Evolutionary conservation across 2,888 invertebrate species (phyloP), one percentile per base, ranked within the genome.

Genomic region (Agapetus fuscipes): DNA sequence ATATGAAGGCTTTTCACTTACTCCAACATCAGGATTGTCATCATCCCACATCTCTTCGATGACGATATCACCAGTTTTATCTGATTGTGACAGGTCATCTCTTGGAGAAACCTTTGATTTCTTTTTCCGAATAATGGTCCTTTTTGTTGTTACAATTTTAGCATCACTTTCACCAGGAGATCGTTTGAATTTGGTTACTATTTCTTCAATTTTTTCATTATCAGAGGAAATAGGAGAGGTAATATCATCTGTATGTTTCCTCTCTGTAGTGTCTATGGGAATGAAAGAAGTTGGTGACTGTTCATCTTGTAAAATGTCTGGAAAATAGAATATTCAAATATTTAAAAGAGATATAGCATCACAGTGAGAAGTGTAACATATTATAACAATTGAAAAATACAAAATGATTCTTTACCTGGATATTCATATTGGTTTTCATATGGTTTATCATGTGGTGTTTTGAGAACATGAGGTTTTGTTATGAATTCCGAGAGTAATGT

Each of bases 171-270:
- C 61, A 15, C 66, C 72, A 7, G 72, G 64, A 28, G 62, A 56
- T 54, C 65, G 61, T 48, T 71, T 59, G 50, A 76, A 76, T 57
- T 72, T 75, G 1, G 74, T 76, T 26, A 76, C 56, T 12, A 75
- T 74, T 64, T 76, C 76, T 58, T 74, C 72, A 29, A 66, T 64
- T 65, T 75, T 74, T 60, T 74, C 67, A 27, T 61, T 48, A 39
- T 70, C 69, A 4, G 64, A 68, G 43, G 62, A 60, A 51, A 57
- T 63, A 11, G 62, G 60, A 15, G 62, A 63, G 17, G 34, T 37
- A 17, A 28, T 14, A n/a, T 37, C 38, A 11, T 38, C 38, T 10
- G 16, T n/a, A n/a, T n/a, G n/a, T n/a, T n/a, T n/a, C n/a, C n/a
- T n/a, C n/a, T n/a, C 6, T 32, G 32, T 32, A 24, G 28, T 14